Conservation (phyloP, 1,140 invertebrate species). For the Neocloeon triangulifer region DNA sequence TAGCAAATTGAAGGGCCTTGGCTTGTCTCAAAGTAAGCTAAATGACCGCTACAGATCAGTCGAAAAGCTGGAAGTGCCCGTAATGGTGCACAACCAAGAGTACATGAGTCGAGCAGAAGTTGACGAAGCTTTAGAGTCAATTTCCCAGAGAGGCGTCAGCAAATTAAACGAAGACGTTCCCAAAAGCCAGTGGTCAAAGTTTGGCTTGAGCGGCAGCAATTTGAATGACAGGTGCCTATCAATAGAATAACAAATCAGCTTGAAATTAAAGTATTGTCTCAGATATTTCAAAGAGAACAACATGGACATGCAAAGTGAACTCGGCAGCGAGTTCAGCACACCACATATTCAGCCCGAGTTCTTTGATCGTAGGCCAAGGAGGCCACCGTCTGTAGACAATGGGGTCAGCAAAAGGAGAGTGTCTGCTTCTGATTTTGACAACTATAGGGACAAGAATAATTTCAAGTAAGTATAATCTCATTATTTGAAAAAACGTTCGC, state of each 20-base stretch:
- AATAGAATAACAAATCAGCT: too few species aligned
- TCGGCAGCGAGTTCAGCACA: slow-evolving; percentile 3
- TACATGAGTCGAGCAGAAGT: slow-evolving; percentile 30
- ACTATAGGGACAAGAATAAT: slow-evolving; percentile 2
- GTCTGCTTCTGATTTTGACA: slow-evolving; percentile 4
- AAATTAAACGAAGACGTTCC: not conserved
- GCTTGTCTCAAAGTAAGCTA: slow-evolving; percentile 56
- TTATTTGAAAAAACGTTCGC: too few species aligned
- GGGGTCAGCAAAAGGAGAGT: slow-evolving; percentile 1
- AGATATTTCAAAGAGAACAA: not conserved
- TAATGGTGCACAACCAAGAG: slow-evolving; percentile 16
- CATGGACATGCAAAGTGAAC: slow-evolving; percentile 1
- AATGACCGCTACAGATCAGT: slow-evolving; percentile 72
- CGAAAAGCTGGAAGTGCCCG: slow-evolving; percentile 28
- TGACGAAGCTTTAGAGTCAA: slow-evolving; percentile 24
- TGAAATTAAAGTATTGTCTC: not conserved
- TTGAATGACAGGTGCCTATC: slow-evolving; percentile 11
- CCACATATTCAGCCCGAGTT: slow-evolving; percentile 1
- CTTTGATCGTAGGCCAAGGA: too few species aligned
- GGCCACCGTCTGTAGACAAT: not conserved
- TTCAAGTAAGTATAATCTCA: slow-evolving; percentile 2
- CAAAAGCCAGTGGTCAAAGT: slow-evolving; percentile 9
- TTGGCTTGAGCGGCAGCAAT: slow-evolving; percentile 10
- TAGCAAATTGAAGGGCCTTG: slow-evolving; percentile 37
- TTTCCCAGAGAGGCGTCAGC: slow-evolving; percentile 14